Base-by-base conservation (phyloP, 2,888 invertebrate species). In the Allophyes oxyacanthae region DNA sequence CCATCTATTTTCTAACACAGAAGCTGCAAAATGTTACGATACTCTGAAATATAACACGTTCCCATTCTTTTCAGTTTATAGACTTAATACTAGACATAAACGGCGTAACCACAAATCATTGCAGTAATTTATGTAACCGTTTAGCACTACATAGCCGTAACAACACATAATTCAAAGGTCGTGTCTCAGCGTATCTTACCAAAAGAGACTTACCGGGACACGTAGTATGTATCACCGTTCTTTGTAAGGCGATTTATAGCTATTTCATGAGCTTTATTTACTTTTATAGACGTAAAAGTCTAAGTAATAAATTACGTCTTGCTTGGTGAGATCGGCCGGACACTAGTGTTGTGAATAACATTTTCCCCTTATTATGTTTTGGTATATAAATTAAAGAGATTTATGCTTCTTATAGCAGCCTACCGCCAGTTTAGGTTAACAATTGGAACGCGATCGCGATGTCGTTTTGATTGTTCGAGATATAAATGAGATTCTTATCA, bases 281-380 rank as follows among this genome's bases (percentile, higher is more conserved):
- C 91, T 92, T 91, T 91, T 91, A 91, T 91, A 90, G 91, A 86
- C 84, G 53, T 75, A 73, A 73, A 71, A 75, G 70, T 71, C 75
- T 68, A 62, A 54, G 86, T 87, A 85, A 92, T 94, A 94, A 94
- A 94, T 93, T 88, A 91, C 84, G 68, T 62, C 75, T 68, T 70
- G 72, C 79, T 78, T 82, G 79, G 87, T 85, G 78, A 83, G 82
- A 83, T 78, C 28, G 84, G 77, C 82, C 80, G 86, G 88, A 88
- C 88, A 83, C 78, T 81, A 83, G 81, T 79, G 76, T 79, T 75
- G 83, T 89, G 89, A 88, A 90, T 90, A 89, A 84, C 88, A 88
- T 90, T 92, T 91, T 91, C 89, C 88, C 87, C 90, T 88, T 92
- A 92, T 92, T 92, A 92, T 92, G 89, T 89, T 88, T 90, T 89